Conservation (phyloP, 2,888 invertebrate genomes). For the Papilio gigon region DNA sequence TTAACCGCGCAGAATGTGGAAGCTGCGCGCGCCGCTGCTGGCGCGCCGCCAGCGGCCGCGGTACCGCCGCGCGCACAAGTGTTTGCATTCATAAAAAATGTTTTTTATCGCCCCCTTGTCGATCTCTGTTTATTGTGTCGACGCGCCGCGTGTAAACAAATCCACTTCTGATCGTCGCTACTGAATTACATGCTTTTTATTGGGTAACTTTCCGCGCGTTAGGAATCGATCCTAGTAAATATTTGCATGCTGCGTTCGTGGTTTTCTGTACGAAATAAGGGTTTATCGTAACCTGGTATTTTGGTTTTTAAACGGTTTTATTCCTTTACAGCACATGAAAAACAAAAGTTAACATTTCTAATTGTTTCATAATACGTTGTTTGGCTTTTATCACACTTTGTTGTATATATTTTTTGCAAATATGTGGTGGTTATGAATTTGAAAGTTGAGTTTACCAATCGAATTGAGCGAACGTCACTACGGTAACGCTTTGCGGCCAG, state of each 20-base stretch:
- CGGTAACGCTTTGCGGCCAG: background rate
- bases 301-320: no score
- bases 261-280: background rate
- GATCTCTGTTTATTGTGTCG: conserved; percentile 20
- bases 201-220: conserved; percentile 15
- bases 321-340: no score
- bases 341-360: no score
- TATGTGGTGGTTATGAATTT: background rate
- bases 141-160: conserved; percentile 3
- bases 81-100: conserved; percentile 40
- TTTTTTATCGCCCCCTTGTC: conserved; percentile 30
- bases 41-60: conserved; percentile 47
- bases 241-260: background rate
- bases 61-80: conserved; percentile 31
- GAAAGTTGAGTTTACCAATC: background rate
- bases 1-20: conserved; percentile 33
- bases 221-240: conserved; percentile 2
- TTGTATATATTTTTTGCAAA: background rate
- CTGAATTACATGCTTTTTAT: conserved; percentile 21
- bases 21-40: conserved; percentile 37
- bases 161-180: conserved; percentile 19
- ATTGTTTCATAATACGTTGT: no score
- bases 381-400: background rate
- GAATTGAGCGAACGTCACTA: background rate
- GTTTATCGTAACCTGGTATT: background rate